Conservation (phyloP, 2,888 invertebrate genomes). For the Sesia bembeciformis region DNA sequence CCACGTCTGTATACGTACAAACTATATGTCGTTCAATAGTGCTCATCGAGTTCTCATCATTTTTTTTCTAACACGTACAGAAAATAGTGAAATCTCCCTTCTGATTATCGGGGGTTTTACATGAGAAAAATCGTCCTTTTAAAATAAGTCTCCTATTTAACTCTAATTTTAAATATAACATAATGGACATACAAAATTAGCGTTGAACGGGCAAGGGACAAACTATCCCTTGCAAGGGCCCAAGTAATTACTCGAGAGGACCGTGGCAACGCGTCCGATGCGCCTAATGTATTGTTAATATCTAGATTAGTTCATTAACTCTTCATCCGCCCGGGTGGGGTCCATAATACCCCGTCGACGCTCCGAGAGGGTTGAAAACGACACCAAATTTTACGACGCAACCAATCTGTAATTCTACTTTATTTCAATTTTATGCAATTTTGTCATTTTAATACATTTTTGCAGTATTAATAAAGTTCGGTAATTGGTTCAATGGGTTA, state of each 20-base stretch:
- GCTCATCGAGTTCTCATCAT: too few relatives aligned
- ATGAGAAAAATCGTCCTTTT: too few relatives aligned
- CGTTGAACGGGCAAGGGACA: conserved; percentile 11
- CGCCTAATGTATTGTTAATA: conserved; percentile 72
- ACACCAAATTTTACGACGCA: conserved; percentile 42
- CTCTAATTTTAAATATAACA: not conserved
- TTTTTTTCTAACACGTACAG: too few relatives aligned
- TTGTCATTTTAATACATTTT: too few relatives aligned
- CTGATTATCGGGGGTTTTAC: too few relatives aligned
- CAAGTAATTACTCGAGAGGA: conserved; percentile 33
- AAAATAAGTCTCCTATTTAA: too few relatives aligned
- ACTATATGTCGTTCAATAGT: too few relatives aligned
- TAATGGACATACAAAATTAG: conserved; percentile 13
- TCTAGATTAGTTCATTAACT: conserved; percentile 73
- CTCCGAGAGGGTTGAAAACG: conserved; percentile 29
- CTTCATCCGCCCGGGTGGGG: conserved; percentile 42
- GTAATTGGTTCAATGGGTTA: too few relatives aligned
- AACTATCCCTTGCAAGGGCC: conserved; percentile 12
- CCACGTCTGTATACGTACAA: too few relatives aligned
- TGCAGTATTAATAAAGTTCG: too few relatives aligned
- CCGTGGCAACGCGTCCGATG: conserved; percentile 54
- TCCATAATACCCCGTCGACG: conserved; percentile 10
- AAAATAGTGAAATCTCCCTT: too few relatives aligned
- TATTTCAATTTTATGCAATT: too few relatives aligned
- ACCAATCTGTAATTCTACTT: conserved; percentile 9